Percentiles rank a stretch among this genome's conserved stretches.
These are phyloP conservation scores for Grantiella picta DNA, from an alignment of 2,113 vertebrate species.

Conservation along the genomic window DNA sequence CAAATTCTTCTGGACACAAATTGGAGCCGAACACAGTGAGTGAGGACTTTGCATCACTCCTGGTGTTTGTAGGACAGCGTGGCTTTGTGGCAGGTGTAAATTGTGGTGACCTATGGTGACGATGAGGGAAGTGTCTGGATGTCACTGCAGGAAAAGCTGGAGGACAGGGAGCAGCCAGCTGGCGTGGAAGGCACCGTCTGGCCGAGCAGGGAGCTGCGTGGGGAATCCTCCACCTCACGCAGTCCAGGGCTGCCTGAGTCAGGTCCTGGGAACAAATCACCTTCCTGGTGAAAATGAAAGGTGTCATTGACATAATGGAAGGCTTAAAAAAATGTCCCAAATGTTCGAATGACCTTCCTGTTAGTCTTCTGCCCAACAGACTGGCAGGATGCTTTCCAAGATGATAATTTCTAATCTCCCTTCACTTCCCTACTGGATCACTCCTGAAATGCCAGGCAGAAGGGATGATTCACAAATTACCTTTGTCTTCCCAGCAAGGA, in stretches of 20 bases:
- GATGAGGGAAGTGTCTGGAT: not conserved
- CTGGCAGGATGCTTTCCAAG: not conserved
- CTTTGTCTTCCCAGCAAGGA: not conserved
- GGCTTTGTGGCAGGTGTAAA: not conserved
- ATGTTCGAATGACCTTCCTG: not conserved
- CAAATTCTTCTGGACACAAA: not conserved
- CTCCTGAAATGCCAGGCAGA: not conserved
- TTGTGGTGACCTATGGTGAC: not conserved
- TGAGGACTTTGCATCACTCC: fast-evolving
- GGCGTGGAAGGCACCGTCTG: fast-evolving
- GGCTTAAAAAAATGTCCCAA: not conserved
- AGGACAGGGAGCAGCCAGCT: not conserved
- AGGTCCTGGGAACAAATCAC: not conserved
- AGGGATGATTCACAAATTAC: not conserved
- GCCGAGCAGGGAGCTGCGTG: fast-evolving
- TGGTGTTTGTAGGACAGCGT: not conserved
- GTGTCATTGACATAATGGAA: not conserved
- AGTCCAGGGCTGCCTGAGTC: not conserved
- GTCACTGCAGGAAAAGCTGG: not conserved
- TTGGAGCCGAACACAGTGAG: not conserved
- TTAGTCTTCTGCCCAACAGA: not conserved
- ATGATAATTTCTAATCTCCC: not conserved
- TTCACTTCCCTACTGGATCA: not conserved
- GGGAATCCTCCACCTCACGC: not conserved
- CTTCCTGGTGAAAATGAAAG: not conserved